phyloP scores from a whole-genome alignment of 2,888 invertebrate species.

The Myopa testacea region DNA sequence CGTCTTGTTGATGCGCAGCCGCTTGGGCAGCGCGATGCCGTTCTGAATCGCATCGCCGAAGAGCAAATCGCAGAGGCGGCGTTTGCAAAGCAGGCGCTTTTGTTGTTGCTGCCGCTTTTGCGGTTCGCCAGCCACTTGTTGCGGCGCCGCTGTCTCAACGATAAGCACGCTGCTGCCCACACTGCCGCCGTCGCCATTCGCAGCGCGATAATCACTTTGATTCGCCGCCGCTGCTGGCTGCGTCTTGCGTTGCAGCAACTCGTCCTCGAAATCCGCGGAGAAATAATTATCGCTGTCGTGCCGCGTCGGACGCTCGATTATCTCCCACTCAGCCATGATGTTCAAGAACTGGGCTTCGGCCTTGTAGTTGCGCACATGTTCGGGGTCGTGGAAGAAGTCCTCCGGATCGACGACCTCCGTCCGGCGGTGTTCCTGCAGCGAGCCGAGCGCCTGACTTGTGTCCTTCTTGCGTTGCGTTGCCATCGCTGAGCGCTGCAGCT shows the following conservation, averaged over 20 bases:
- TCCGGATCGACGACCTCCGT: conserved; percentile 65
- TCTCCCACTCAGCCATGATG: conserved; percentile 67
- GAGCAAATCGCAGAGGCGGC: conserved; percentile 52
- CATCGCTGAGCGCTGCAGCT: conserved; percentile 18
- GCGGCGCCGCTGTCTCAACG: conserved; percentile 13
- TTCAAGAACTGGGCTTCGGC: conserved; percentile 63
- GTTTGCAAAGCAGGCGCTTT: conserved; percentile 35
- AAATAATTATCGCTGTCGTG: conserved; percentile 57
- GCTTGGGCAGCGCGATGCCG: conserved; percentile 54
- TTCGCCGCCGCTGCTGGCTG: conserved; percentile 19
- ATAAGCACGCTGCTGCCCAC: neutral
- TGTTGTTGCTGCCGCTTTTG: conserved; percentile 18
- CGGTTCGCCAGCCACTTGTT: neutral
- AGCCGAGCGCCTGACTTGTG: conserved; percentile 52
- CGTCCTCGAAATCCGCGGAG: conserved; percentile 65
- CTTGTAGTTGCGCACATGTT: conserved; percentile 63
- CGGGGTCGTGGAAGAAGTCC: conserved; percentile 67
- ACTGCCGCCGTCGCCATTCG: neutral
- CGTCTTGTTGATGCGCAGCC: conserved; percentile 6
- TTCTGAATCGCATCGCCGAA: conserved; percentile 57
- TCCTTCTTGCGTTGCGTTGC: neutral
- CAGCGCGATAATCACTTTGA: neutral
- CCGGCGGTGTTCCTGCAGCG: conserved; percentile 49
- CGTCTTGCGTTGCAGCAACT: conserved; percentile 55
- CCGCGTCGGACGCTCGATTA: conserved; percentile 58